Evolutionary conservation across 2,113 vertebrate genomes (phyloP).

Genomic region (Pomatorhinus ruficollis): DNA sequence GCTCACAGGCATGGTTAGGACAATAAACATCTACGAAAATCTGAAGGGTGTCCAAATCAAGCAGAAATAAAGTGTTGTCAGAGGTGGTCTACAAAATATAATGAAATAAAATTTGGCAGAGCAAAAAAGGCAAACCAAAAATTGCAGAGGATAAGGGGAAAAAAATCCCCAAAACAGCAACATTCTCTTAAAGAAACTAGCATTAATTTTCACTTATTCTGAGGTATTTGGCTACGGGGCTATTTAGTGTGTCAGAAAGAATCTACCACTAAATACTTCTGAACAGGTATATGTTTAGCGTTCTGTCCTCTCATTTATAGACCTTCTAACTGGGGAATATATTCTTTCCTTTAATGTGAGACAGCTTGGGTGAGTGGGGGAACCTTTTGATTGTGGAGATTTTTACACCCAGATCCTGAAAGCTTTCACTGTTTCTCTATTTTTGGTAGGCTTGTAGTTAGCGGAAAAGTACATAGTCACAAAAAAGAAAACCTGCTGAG

Average conservation of each 20-base stretch:
- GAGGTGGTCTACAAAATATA: neutral
- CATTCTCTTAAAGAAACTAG: neutral
- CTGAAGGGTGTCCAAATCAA: neutral
- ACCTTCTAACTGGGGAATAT: neutral
- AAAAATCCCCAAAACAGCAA: neutral
- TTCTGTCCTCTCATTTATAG: neutral
- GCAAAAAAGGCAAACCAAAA: neutral
- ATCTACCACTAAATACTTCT: neutral
- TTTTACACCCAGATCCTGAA: neutral
- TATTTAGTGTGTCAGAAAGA: neutral
- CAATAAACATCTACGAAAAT: neutral
- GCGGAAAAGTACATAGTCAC: neutral
- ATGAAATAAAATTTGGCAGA: conserved; percentile 6
- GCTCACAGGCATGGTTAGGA: neutral
- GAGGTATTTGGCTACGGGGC: neutral
- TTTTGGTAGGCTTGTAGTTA: neutral
- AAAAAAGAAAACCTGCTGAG: neutral
- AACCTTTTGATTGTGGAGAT: neutral
- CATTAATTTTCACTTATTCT: neutral
- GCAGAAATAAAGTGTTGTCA: neutral
- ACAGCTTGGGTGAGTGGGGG: neutral
- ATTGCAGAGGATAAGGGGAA: neutral
- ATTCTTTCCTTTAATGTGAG: neutral
- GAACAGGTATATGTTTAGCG: neutral
- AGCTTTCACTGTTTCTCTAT: neutral